Base-by-base conservation (phyloP, 2,797 vertebrate species). In the Chelon labrosus region DNA sequence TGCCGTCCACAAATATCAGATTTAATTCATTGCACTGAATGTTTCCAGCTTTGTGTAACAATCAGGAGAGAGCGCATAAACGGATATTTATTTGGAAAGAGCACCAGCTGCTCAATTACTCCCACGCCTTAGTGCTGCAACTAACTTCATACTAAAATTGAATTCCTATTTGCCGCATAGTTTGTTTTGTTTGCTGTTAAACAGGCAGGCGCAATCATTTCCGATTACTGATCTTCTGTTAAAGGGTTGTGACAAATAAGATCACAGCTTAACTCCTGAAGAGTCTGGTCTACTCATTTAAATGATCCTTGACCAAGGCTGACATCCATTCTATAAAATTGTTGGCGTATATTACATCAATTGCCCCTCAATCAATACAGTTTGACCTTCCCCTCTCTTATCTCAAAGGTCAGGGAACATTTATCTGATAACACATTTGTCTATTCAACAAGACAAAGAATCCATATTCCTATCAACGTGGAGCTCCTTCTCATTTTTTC, bases 381-480 rank as follows among this genome's bases (percentile, higher is more conserved):
- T 39, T 0, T 57, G 17, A 57, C 38, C 22, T 54, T 68, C 5
- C 11, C n/a, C 49, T 56, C 4, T 46, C 1, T 53, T 47, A 6
- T 39, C 10, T 10, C 17, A 25, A 42, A 49, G 10, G 11, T 49
- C 38, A 42, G 22, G 9, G 52, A 65, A 19, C 61, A 42, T 35
- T 0, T 38, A 27, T 54, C 16, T 46, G 12, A 20, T 17, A 22
- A 19, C n/a, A 62, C 12, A 37, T 72, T 58, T 12, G 7, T 65
- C 47, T 66, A 39, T 35, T 73, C 12, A 58, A 3, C 38, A 14
- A 13, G 47, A 72, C 42, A 56, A 63, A 31, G 7, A 71, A 64
- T 77, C 42, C 16, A 52, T 65, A n/a, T 62, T 57, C 63, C 5
- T 70, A 42, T 70, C 17, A 42, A n/a, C 35, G 25, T 12, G n/a